Base-by-base conservation (phyloP, 2,113 vertebrate species). In the Halcyon malimbica region DNA sequence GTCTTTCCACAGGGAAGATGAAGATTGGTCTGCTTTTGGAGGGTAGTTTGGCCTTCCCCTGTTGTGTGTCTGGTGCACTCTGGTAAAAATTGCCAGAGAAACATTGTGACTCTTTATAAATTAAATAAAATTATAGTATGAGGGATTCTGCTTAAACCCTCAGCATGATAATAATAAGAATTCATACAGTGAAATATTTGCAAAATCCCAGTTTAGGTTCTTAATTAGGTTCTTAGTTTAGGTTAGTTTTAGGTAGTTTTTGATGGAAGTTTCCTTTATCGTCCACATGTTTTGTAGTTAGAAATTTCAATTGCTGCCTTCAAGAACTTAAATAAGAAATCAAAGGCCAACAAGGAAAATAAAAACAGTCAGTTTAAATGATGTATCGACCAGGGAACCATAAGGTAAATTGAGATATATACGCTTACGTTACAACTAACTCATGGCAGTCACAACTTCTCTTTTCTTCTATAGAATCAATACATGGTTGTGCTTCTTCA, bases 311-410 rank as follows among this genome's bases (percentile, higher is more conserved):
- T n/a, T 51, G 26, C 65, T 91, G 76, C 69, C 81, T 84, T 96
- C 76, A 64, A 91, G 87, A 96, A 82, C 76, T 90, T 91, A 94
- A 95, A 85, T 46, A 93, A 96, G 92, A 94, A 96, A 94, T 91
- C 82, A 88, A 95, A 96, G 59, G 63, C 75, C 90, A 95, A 90
- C 28, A 33, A 93, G 75, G 50, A 94, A 96, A 96, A 96, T 93
- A 96, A 94, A 96, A 88, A 4, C 44, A 87, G 87, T 85, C 90
- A 88, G 67, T 93, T 94, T 91, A 95, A 95, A 95, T 91, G 92
- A 95, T 83, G 67, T 67, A 94, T 88, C 17, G 16, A 96, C 90
- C 84, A 91, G 87, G 77, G 81, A 91, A 87, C 77, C 29, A 53
- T 95, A 94, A 94, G 75, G 50, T 65, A 95, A 96, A 93, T 90